These are phyloP conservation scores for Acanthornis magna DNA, from an alignment of 2,797 vertebrate species.

Conservation along the genomic window DNA sequence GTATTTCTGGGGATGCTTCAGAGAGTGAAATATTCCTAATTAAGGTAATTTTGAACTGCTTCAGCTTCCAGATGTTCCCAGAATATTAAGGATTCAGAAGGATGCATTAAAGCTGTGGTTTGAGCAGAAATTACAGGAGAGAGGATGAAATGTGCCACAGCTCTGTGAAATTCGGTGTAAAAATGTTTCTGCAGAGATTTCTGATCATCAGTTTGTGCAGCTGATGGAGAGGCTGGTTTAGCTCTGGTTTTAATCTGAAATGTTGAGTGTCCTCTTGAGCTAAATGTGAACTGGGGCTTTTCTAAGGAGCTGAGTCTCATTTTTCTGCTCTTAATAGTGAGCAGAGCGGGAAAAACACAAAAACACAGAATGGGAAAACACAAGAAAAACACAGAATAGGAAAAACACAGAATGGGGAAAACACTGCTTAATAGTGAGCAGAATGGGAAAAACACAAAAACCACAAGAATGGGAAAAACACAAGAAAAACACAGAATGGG, in stretches of 20 bases:
- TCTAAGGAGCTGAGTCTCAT: neutral
- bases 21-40: neutral
- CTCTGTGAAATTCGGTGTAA: neutral
- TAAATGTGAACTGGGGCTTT: neutral
- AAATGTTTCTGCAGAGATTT: neutral
- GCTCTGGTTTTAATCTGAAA: neutral
- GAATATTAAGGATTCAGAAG: neutral
- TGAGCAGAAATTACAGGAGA: neutral
- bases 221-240: neutral
- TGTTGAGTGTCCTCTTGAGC: neutral
- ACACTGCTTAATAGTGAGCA: too few relatives aligned
- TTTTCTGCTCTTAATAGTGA: neutral
- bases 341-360: neutral
- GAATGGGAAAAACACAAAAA: too few relatives aligned
- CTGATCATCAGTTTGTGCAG: neutral
- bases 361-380: too few relatives aligned
- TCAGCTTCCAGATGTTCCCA: neutral
- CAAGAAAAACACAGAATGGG: too few relatives aligned
- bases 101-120: neutral
- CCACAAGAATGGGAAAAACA: too few relatives aligned
- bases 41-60: neutral
- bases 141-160: neutral
- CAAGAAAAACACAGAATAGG: too few relatives aligned
- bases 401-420: too few relatives aligned
- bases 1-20: neutral